These are phyloP conservation scores for Pseudomugil gertrudae DNA, from an alignment of 2,797 vertebrate species.

Conservation along the genomic window DNA sequence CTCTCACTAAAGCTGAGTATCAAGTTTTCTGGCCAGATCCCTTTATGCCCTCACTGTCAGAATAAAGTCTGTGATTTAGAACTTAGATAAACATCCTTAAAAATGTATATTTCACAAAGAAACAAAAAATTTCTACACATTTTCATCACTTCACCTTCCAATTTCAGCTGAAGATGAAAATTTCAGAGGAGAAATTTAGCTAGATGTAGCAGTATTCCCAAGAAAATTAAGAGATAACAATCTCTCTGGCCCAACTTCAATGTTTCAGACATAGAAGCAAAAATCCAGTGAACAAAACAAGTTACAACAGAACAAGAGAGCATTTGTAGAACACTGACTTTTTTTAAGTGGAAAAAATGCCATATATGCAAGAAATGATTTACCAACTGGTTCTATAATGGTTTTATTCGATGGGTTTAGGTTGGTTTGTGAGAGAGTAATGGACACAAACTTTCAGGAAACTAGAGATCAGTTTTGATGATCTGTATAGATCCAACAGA, in stretches of 20 bases:
- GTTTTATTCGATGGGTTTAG: not conserved
- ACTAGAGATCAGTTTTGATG: not conserved
- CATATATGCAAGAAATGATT: not conserved
- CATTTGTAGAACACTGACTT: not conserved
- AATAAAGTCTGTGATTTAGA: constrained; percentile 49
- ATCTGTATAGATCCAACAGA: not conserved
- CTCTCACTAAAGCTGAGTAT: constrained; percentile 7
- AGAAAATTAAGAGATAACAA: not conserved
- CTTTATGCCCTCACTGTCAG: constrained; percentile 51
- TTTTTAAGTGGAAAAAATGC: not conserved
- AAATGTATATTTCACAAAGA: not conserved
- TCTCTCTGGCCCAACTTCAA: not conserved
- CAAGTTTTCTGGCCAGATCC: constrained; percentile 55
- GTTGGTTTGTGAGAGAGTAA: not conserved
- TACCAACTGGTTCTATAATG: not conserved
- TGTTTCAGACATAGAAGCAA: not conserved
- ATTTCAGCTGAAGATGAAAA: not conserved
- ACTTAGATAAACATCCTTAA: constrained; percentile 37
- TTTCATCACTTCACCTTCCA: not conserved
- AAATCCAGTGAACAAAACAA: not conserved
- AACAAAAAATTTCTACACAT: not conserved
- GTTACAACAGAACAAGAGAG: not conserved
- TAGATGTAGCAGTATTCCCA: not conserved
- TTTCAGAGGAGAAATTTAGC: not conserved
- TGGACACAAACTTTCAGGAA: not conserved